Conservation (phyloP, 1,140 invertebrate species). For the Leptinotarsa texana region DNA sequence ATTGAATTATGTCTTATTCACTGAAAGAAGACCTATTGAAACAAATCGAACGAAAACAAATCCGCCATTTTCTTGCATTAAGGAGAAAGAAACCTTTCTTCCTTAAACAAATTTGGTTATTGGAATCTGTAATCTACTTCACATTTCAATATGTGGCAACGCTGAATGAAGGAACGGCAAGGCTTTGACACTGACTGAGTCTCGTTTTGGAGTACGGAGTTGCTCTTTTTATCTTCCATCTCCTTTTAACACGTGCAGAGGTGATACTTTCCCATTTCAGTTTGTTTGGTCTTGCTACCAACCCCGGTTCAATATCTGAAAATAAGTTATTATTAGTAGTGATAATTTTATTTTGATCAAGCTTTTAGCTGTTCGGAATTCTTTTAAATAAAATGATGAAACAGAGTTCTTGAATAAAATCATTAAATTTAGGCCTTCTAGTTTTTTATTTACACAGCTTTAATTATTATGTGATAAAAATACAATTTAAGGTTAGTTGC, state of each 20-base stretch:
- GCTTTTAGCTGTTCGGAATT: neutral
- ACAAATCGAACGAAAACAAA: no score
- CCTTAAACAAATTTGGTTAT: no score
- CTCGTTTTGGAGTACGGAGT: neutral
- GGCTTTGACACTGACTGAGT: conserved; percentile 1
- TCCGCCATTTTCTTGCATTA: no score
- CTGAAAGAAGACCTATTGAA: no score
- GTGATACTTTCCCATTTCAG: neutral
- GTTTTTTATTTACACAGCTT: neutral
- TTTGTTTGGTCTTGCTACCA: neutral
- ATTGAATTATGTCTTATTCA: no score
- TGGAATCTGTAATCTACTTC: no score
- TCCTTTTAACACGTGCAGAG: neutral
- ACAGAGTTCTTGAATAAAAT: neutral
- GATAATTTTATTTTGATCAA: conserved; percentile 11
- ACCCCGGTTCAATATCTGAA: conserved; percentile 8
- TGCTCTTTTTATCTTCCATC: neutral
- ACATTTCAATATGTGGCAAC: neutral
- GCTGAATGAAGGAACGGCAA: neutral
- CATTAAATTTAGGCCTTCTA: conserved; percentile 1
- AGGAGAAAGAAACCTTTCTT: no score
- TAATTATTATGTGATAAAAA: conserved; percentile 15
- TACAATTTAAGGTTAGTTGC: conserved; percentile 16
- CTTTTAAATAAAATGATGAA: neutral
- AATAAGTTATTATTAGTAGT: conserved; percentile 12